Conservation (phyloP, 2,797 vertebrate species). For the Tadarida brasiliensis region DNA sequence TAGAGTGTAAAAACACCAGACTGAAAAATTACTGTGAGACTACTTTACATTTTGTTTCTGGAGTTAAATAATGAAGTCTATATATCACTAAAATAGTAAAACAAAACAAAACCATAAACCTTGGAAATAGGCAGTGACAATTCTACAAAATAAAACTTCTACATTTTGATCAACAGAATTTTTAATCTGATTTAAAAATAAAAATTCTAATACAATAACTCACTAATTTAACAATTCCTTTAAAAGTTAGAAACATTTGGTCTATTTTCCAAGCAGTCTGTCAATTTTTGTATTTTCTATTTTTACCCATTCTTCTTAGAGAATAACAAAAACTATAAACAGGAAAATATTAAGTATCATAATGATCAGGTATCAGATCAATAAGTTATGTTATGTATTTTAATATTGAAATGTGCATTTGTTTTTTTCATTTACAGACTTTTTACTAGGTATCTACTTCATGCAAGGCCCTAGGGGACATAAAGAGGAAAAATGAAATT, state of each 20-base stretch:
- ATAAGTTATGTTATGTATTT: neutral
- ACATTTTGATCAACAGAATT: constrained; percentile 47
- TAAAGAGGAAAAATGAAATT: neutral
- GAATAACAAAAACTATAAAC: constrained; percentile 34
- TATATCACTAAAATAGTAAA: constrained; percentile 17
- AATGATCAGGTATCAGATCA: neutral
- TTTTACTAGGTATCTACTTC: constrained; percentile 28
- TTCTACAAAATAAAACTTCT: constrained; percentile 36
- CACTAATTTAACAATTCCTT: constrained; percentile 57
- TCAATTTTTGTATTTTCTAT: neutral
- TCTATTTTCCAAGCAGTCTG: constrained; percentile 44
- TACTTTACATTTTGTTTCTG: constrained; percentile 42
- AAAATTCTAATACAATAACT: constrained; percentile 59
- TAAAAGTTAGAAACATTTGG: constrained; percentile 26
- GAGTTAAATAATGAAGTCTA: constrained; percentile 60
- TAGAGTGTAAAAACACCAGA: constrained; percentile 56
- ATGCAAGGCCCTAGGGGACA: neutral
- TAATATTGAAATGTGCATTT: neutral
- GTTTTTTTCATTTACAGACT: constrained; percentile 26
- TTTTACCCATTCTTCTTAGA: constrained; percentile 56
- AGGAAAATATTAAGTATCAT: neutral
- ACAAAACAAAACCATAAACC: constrained; percentile 3
- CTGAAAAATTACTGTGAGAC: constrained; percentile 53
- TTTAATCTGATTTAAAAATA: constrained; percentile 45
- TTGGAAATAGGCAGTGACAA: neutral